These are phyloP conservation scores for Tragopan temminckii DNA, from an alignment of 2,797 vertebrate species.

Conservation along the genomic window DNA sequence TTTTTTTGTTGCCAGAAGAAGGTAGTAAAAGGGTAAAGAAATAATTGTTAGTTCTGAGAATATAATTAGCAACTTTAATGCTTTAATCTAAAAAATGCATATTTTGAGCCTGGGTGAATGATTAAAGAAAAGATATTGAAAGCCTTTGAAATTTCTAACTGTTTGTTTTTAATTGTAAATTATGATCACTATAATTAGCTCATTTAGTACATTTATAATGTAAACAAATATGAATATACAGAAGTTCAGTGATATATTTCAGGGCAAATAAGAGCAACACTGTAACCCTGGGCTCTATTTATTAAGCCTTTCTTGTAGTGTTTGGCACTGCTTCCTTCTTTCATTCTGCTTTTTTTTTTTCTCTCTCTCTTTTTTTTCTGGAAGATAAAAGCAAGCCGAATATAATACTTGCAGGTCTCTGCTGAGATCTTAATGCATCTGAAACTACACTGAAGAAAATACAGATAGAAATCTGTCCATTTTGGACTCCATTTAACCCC, in stretches of 20 bases:
- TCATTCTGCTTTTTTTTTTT: neutral
- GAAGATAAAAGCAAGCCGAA: slow-evolving; percentile 42
- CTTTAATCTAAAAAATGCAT: slow-evolving; percentile 89
- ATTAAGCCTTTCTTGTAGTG: slow-evolving; percentile 65
- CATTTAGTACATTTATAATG: slow-evolving; percentile 83
- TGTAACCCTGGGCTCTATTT: slow-evolving; percentile 70
- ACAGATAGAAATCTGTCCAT: slow-evolving; percentile 14
- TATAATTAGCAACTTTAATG: slow-evolving; percentile 90
- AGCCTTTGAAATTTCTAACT: slow-evolving; percentile 86
- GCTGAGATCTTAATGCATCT: slow-evolving; percentile 37
- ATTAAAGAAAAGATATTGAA: slow-evolving; percentile 88
- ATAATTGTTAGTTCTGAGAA: slow-evolving; percentile 90
- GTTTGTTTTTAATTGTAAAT: slow-evolving; percentile 88
- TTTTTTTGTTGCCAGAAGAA: slow-evolving; percentile 90
- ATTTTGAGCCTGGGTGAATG: slow-evolving; percentile 86
- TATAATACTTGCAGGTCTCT: slow-evolving; percentile 44
- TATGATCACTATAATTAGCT: slow-evolving; percentile 87
- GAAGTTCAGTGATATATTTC: slow-evolving; percentile 78
- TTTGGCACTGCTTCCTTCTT: slow-evolving; percentile 58
- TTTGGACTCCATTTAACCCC: slow-evolving; percentile 5
- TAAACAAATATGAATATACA: slow-evolving; percentile 85
- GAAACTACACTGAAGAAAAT: slow-evolving; percentile 17
- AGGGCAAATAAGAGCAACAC: slow-evolving; percentile 75
- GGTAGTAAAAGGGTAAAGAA: slow-evolving; percentile 90
- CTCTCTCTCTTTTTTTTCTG: neutral